phyloP scores from a whole-genome alignment of 2,797 vertebrate genomes.

The Dendrocincla tyrannina region DNA sequence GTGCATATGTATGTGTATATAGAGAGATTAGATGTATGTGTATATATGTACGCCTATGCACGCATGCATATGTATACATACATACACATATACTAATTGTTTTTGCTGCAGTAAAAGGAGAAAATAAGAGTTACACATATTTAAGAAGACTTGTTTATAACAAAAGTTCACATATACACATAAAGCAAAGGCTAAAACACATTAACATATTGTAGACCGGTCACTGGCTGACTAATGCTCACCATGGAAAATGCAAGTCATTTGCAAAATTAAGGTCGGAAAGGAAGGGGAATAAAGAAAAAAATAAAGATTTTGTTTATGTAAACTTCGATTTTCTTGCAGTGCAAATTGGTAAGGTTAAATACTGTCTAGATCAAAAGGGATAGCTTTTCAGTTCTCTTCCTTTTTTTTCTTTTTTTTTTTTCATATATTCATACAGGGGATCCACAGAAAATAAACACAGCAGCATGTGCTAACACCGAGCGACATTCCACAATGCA shows the following conservation, averaged over 20 bases:
- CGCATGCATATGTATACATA: not conserved
- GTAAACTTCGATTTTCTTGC: slow-evolving; percentile 85
- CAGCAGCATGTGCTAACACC: slow-evolving; percentile 88
- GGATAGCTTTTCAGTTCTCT: slow-evolving; percentile 62
- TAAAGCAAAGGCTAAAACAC: slow-evolving; percentile 65
- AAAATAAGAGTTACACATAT: slow-evolving; percentile 71
- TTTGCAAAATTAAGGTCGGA: slow-evolving; percentile 62
- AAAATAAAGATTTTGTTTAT: slow-evolving; percentile 66
- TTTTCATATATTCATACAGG: slow-evolving; percentile 80
- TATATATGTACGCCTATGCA: not conserved
- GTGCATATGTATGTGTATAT: slow-evolving; percentile 2
- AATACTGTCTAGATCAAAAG: slow-evolving; percentile 69
- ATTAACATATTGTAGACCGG: slow-evolving; percentile 44
- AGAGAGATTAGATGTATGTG: not conserved
- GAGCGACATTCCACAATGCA: slow-evolving; percentile 80
- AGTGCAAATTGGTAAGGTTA: slow-evolving; percentile 79
- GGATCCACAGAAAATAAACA: slow-evolving; percentile 86
- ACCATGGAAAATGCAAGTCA: slow-evolving; percentile 68
- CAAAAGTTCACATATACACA: slow-evolving; percentile 73
- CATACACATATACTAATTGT: slow-evolving; percentile 20
- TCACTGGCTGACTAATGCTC: slow-evolving; percentile 65
- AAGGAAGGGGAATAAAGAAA: not conserved
- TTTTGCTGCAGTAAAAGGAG: slow-evolving; percentile 65
- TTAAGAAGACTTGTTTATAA: slow-evolving; percentile 67
- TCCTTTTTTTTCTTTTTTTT: slow-evolving; percentile 39